Evolutionary conservation across 1,140 invertebrate species (phyloP), one percentile per base, ranked within the genome.

Genomic region (Teleogryllus occipitalis): DNA sequence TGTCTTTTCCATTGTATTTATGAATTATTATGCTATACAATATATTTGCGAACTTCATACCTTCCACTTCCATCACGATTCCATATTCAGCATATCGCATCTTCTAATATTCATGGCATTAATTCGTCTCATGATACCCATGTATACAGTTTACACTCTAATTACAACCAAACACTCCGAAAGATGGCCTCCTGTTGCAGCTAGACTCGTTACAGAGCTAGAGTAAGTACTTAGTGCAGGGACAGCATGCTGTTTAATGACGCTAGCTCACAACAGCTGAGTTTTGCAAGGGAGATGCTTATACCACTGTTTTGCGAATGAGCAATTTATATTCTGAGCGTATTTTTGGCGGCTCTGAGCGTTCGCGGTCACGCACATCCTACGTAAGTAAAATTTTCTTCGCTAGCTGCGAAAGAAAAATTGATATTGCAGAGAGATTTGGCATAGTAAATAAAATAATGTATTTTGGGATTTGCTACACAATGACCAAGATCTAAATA

Each of bases 41-140:
- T 4, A 78, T 54, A 54, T 78, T 78, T 5, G 77, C 21, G 47
- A 48, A 48, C 77, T 21, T 47, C 77, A 78, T 78, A 78, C 49
- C 48, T 47, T 78, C 47, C 15, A 54, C 49, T 54, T 15, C 8
- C 8, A 54, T 54, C 15, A 54, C 15, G 49, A 8, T 54, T 15
- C 49, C 15, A 54, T 54, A 8, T 54, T 54, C 49, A 54, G 49
- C 15, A 54, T 15, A 15, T 54, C 8, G 15, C 15, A 8, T 54
- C 8, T 8, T 8, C 49, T 54, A 54, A 54, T 8, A 8, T 54
- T 54, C 49, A 54, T 54, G 49, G 49, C 8, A 54, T 8, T 54
- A 54, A 54, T 54, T 54, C 8, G 49, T 15, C 49, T 54, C 18
- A 48, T 78, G 77, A 49, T 78, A 78, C 48, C 21, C 15, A 78